Evolutionary conservation across 2,888 invertebrate species (phyloP).

Genomic region (Drosophila quinaria): DNA sequence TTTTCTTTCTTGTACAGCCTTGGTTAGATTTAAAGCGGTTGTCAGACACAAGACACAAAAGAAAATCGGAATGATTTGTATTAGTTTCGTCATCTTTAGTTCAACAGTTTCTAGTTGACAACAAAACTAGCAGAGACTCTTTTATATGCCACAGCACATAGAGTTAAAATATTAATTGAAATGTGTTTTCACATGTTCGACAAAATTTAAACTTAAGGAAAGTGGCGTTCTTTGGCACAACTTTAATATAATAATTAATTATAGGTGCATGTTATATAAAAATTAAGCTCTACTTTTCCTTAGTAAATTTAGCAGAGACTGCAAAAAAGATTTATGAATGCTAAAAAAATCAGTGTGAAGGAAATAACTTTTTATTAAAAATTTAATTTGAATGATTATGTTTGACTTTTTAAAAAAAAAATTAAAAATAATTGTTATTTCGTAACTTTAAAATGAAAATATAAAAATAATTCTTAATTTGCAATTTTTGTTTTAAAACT

Average conservation of each 20-base stretch:
- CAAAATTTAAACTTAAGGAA: background rate
- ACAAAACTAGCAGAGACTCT: too few species aligned
- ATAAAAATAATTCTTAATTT: too few species aligned
- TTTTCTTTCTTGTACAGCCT: constrained; percentile 7
- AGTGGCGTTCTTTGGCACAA: background rate
- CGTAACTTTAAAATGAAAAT: too few species aligned
- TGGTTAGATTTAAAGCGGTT: background rate
- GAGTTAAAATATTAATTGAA: constrained; percentile 12
- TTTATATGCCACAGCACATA: constrained; percentile 1
- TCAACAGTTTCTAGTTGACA: background rate
- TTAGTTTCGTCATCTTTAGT: background rate
- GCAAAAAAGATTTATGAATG: too few species aligned
- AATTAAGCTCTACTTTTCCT: background rate
- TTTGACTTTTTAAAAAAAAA: too few species aligned
- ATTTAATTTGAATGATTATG: too few species aligned
- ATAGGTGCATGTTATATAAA: background rate
- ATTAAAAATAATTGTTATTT: too few species aligned
- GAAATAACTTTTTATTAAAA: too few species aligned
- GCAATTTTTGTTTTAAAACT: too few species aligned
- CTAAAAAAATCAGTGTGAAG: too few species aligned
- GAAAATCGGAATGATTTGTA: background rate
- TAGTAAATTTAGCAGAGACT: too few species aligned
- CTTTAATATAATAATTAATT: background rate
- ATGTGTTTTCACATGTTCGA: constrained; percentile 14
- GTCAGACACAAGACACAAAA: background rate